These are phyloP conservation scores for Lagria hirta DNA, from an alignment of 2,888 invertebrate genomes.

Conservation along the genomic window DNA sequence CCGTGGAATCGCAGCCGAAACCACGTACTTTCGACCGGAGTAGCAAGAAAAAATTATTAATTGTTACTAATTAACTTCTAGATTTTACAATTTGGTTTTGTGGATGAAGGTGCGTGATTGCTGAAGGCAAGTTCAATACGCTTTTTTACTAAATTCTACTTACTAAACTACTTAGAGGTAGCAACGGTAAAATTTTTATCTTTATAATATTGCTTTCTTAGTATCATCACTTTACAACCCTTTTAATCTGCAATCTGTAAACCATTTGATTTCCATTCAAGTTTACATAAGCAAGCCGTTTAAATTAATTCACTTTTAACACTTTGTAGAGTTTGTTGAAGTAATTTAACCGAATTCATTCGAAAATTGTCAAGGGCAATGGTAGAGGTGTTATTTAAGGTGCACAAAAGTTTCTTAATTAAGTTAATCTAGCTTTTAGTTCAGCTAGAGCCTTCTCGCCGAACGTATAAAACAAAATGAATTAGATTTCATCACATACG, in stretches of 20 bases:
- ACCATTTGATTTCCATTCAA: slow-evolving; percentile 14
- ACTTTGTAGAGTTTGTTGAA: slow-evolving; percentile 24
- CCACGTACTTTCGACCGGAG: no score
- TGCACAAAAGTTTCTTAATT: slow-evolving; percentile 24
- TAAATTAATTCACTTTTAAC: slow-evolving; percentile 26
- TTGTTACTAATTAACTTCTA: no score
- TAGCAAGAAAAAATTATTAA: no score
- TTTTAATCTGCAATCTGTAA: slow-evolving; percentile 6
- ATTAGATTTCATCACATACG: no score
- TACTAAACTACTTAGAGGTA: no score
- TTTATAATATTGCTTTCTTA: no score
- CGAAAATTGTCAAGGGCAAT: slow-evolving; percentile 23
- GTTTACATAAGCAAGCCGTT: slow-evolving; percentile 25
- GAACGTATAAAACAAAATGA: not conserved
- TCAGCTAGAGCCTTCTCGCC: slow-evolving; percentile 1
- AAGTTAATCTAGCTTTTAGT: slow-evolving; percentile 15
- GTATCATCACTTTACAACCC: slow-evolving; percentile 2
- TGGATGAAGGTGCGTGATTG: no score
- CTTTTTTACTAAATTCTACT: no score
- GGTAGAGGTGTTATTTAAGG: slow-evolving; percentile 23
- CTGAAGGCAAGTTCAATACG: no score
- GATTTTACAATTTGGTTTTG: no score
- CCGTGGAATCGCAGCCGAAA: no score
- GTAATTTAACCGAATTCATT: slow-evolving; percentile 27
- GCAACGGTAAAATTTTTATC: no score